phyloP scores from a whole-genome alignment of 1,140 invertebrate species.

The Psilanteris sp. region DNA sequence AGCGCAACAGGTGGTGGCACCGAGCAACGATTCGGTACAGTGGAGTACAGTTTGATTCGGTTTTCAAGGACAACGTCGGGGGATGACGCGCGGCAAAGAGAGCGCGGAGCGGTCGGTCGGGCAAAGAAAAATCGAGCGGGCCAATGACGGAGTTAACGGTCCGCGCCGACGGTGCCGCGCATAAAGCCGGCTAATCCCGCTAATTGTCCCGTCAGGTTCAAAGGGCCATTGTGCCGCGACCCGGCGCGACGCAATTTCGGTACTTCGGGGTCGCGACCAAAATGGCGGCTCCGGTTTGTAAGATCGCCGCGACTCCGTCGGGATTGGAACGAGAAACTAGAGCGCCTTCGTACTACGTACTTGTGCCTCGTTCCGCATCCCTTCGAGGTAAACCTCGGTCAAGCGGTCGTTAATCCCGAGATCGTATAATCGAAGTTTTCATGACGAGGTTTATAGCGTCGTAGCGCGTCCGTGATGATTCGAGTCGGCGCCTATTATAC shows the following conservation, averaged over 20 bases:
- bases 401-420: constrained; percentile 51
- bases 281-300: no score
- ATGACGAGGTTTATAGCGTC: constrained; percentile 52
- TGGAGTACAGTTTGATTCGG: constrained; percentile 57
- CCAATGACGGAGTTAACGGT: constrained; percentile 44
- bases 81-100: constrained; percentile 31
- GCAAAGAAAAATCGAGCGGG: constrained; percentile 38
- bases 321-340: constrained; percentile 66
- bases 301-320: no score
- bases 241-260: no score
- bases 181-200: no score
- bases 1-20: constrained; percentile 44
- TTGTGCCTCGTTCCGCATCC: constrained; percentile 49
- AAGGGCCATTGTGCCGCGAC: no score
- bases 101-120: constrained; percentile 16
- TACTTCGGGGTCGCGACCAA: no score
- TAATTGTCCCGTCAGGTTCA: no score
- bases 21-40: constrained; percentile 49
- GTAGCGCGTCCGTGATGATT: constrained; percentile 36
- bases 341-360: constrained; percentile 36
- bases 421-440: constrained; percentile 57
- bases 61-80: constrained; percentile 51
- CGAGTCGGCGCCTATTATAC: constrained; percentile 33
- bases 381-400: constrained; percentile 55
- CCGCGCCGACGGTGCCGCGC: constrained; percentile 30